Conservation (phyloP, 2,888 invertebrate genomes). For the Drosophila formosana region DNA sequence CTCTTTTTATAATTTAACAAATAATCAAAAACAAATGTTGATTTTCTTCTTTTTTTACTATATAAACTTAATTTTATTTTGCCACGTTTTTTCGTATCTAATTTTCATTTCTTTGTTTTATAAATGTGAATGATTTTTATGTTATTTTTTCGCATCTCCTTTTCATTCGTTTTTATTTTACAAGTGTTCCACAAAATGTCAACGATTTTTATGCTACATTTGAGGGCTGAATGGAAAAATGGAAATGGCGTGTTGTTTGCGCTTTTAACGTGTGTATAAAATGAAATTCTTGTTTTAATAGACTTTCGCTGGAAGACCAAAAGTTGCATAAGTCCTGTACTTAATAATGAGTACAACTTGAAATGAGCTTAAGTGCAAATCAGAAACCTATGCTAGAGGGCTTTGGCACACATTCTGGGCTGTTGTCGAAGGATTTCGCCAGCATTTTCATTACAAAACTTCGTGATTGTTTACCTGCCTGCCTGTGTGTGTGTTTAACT, state of each 20-base stretch:
- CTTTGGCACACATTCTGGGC: not conserved
- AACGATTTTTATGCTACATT: not conserved
- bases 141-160: no score
- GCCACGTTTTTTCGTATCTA: not conserved
- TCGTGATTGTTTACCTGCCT: conserved; percentile 8
- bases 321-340: conserved; percentile 19
- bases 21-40: no score
- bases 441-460: conserved; percentile 26
- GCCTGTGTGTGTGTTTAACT: not conserved
- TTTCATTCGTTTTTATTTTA: no score
- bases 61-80: not conserved
- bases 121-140: no score
- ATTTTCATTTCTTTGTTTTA: no score
- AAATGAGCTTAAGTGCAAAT: conserved; percentile 24
- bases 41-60: no score
- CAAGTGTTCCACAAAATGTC: not conserved
- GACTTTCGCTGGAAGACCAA: conserved; percentile 10
- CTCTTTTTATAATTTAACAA: no score
- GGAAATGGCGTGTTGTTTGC: not conserved
- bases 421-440: conserved; percentile 8
- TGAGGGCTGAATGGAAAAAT: not conserved
- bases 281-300: conserved; percentile 9
- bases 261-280: not conserved
- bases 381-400: conserved; percentile 11
- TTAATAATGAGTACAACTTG: conserved; percentile 20